Evolutionary conservation across 2,113 vertebrate genomes (phyloP), one percentile per base, ranked within the genome.

Genomic region (Odocoileus virginianus): DNA sequence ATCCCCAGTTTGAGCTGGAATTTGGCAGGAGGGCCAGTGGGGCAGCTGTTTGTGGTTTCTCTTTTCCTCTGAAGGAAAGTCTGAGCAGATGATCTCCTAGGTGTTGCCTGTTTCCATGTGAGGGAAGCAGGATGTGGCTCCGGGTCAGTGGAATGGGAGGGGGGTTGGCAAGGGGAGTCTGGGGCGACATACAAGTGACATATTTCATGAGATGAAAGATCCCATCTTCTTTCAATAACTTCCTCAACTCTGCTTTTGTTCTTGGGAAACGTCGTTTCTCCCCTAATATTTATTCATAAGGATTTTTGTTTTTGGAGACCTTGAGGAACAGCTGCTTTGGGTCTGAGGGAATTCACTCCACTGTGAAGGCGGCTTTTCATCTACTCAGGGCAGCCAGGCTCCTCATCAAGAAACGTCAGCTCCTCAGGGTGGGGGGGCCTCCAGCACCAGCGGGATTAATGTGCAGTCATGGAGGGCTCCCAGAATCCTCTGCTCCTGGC

Each of bases 251-350:
- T 86, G 98, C 97, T 98, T 98, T 98, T 97, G 98, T 98, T 98
- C 98, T 98, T 21, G 14, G 92, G 97, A 97, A 97, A 87, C 81
- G 89, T 89, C 95, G 88, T 95, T 97, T 97, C 85, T 97, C 95
- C 78, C 84, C 98, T 98, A 98, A 98, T 98, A 98, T 98, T 98
- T 98, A 98, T 98, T 98, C 98, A 98, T 98, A 98, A 98, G 95
- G 97, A 97, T 95, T 97, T 97, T 97, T 92, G 96, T 86, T 98
- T 98, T 98, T 97, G 97, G 97, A 97, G 98, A 96, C 89, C 98
- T 97, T 5, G 60, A 97, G 36, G 95, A 98, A 98, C 98, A 98
- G 98, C 98, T 99, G 98, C 97, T 98, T 86, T 94, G 97, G 96
- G 97, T 98, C 98, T 93, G 98, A 97, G 98, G 99, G 98, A 98